phyloP scores from a whole-genome alignment of 2,113 vertebrate genomes.

The Pandion haliaetus region DNA sequence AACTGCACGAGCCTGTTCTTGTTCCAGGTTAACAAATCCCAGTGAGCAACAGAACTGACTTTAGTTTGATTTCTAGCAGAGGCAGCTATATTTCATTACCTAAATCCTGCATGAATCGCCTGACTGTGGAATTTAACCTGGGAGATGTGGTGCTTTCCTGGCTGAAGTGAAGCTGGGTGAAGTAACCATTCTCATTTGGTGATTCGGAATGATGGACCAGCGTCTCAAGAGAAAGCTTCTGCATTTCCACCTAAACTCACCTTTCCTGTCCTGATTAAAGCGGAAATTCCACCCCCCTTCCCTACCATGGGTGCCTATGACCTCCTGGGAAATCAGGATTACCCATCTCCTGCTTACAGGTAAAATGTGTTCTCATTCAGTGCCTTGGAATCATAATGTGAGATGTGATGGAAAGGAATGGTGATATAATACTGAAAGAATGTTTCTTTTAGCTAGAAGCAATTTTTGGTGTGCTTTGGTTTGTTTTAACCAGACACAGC shows the following conservation, averaged over 20 bases:
- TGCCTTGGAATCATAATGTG: background rate
- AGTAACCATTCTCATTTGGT: background rate
- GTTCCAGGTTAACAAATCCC: background rate
- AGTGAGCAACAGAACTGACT: background rate
- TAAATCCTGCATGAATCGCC: background rate
- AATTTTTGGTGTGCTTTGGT: background rate
- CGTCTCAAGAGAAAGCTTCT: background rate
- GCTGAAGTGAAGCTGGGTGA: background rate
- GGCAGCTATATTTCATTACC: background rate
- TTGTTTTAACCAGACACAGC: constrained; percentile 9
- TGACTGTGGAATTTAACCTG: background rate
- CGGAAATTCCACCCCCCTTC: background rate
- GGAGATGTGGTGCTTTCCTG: background rate
- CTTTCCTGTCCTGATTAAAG: background rate
- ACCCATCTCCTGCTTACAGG: background rate
- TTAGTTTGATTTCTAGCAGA: background rate
- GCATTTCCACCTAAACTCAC: background rate
- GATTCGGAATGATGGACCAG: background rate
- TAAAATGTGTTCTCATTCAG: background rate
- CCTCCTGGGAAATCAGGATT: background rate
- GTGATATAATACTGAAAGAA: constrained; percentile 35
- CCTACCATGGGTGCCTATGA: background rate
- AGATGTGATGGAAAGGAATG: constrained; percentile 1
- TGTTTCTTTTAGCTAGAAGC: constrained; percentile 40
- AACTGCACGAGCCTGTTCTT: background rate